Evolutionary conservation across 2,797 vertebrate species (phyloP), one percentile per base, ranked within the genome.

Genomic region (Triplophysa bombifrons): DNA sequence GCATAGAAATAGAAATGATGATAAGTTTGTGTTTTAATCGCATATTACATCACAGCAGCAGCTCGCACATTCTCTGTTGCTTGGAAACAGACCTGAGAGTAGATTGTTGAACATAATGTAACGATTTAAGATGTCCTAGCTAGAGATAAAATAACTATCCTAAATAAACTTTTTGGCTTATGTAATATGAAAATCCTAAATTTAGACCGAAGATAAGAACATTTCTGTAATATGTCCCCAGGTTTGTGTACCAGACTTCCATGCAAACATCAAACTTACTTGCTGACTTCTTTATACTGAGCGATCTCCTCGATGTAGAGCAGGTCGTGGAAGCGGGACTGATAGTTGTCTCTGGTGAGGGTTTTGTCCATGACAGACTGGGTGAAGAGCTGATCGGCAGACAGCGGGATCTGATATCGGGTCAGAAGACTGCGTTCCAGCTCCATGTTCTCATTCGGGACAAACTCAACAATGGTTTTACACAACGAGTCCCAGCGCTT

Each of bases 211-310:
- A 30, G 4, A 30, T 30, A 30, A 30, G 30, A 30, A 30, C 30
- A 30, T 30, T 30, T 4, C 30, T 30, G 30, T 30, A 5, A 30
- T 30, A 30, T 30, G 30, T 30, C 30, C 30, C 30, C 30, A 30
- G 4, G 30, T 30, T 30, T 30, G 4, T 30, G 30, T 30, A 30
- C 20, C 63, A 34, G 51, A 55, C 48, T 4, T 5, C n/a, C 4
- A 80, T 5, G 19, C 38, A 61, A 50, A 63, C 10, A 5, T 19
- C 22, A 22, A 13, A 95, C 98, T 96, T 91, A 99, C 98, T 99
- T 99, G 97, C 98, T 99, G 86, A 99, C 97, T 98, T 99, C 98
- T 90, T 99, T 99, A 85, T 98, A 99, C 88, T 99, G 98, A 76
- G 97, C 98, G 88, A 99, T 98, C 91, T 99, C 98, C 88, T 99